Conservation (phyloP, 2,888 invertebrate genomes). For the Meiosimyza decipiens region DNA sequence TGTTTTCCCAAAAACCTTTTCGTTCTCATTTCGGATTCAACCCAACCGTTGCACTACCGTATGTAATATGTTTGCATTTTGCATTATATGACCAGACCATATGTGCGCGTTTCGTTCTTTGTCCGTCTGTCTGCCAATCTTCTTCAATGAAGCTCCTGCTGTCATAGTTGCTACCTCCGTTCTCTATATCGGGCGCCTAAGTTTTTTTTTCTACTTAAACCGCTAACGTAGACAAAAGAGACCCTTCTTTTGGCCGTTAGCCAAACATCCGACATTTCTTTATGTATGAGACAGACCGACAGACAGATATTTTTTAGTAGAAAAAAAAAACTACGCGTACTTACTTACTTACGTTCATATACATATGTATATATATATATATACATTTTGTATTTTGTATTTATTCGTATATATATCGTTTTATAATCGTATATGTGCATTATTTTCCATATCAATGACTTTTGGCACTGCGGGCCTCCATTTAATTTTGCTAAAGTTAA, state of each 20-base stretch:
- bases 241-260: background rate
- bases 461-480: too few species aligned
- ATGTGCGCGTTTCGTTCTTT: conserved; percentile 19
- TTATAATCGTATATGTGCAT: conserved; percentile 17
- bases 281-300: background rate
- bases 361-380: too few species aligned
- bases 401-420: background rate
- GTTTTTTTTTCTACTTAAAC: too few species aligned
- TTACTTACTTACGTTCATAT: too few species aligned
- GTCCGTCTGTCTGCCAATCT: background rate
- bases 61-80: background rate
- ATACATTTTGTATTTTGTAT: too few species aligned
- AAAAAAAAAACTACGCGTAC: too few species aligned
- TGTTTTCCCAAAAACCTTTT: conserved; percentile 23
- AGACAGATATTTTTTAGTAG: too few species aligned
- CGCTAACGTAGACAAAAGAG: too few species aligned
- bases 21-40: background rate
- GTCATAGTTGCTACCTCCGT: too few species aligned
- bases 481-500: too few species aligned
- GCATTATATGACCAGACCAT: conserved; percentile 15
- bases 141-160: too few species aligned
- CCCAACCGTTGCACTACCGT: background rate
- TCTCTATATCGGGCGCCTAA: too few species aligned
- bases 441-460: conserved; percentile 43
- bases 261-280: background rate